Conservation (phyloP, 2,797 vertebrate species). For the Gymnoscopelus microlampas region DNA sequence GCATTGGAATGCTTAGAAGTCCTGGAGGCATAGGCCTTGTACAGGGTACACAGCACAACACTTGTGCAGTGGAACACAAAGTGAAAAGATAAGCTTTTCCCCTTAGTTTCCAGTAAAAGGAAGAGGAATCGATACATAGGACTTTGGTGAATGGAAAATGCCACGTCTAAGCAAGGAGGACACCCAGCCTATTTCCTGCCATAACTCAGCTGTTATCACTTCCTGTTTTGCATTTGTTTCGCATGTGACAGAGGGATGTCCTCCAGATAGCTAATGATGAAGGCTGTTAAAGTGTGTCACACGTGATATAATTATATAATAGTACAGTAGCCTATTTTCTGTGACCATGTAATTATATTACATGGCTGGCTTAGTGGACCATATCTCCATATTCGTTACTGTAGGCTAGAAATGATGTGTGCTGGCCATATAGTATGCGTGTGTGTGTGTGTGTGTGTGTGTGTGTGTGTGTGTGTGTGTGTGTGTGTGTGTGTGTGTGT, state of each 20-base stretch:
- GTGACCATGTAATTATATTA: background rate
- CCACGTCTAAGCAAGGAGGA: background rate
- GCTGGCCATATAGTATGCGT: no score
- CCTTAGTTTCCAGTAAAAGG: constrained; percentile 1
- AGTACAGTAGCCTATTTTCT: background rate
- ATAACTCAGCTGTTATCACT: constrained; percentile 1
- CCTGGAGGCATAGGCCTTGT: background rate
- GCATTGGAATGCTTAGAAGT: no score
- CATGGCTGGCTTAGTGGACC: background rate
- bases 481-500: no score
- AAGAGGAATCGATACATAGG: background rate
- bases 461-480: no score
- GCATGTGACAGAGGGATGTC: background rate
- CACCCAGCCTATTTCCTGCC: constrained; percentile 10
- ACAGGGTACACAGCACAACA: constrained; percentile 18
- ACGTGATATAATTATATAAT: background rate
- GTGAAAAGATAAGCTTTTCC: constrained; percentile 30
- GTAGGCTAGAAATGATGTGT: no score
- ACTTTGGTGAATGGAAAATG: constrained; percentile 10
- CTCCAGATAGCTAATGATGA: background rate
- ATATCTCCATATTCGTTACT: background rate
- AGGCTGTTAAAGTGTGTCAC: background rate
- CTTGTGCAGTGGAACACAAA: constrained; percentile 29
- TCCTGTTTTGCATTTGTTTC: background rate
- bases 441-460: no score